Base-by-base conservation (phyloP, 2,888 invertebrate species). In the Coenonympha glycerion region DNA sequence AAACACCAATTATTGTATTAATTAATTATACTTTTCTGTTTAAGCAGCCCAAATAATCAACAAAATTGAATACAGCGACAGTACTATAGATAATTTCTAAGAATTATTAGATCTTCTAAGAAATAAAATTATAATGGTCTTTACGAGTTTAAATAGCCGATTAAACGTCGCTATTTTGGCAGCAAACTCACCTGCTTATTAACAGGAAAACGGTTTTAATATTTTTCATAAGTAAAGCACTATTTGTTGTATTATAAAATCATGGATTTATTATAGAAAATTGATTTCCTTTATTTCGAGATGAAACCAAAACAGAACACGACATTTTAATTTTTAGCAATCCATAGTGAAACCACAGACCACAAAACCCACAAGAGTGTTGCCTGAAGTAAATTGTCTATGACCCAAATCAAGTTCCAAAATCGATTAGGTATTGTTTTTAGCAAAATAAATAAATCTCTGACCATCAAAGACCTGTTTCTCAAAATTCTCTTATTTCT, bases 291-390 rank as follows among this genome's bases (percentile, higher is more conserved):
- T 71, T 75, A 76, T 68, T 74, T 65, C 68, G 68, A 73, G 71
- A 76, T 64, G 69, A 77, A 76, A 84, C 80, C 81, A 85, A 84
- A 86, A 86, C 86, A 86, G 77, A 77, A 73, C 76, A 75, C 85
- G 83, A 85, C 86, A 86, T 85, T 82, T 84, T 84, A 73, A 64
- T 85, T 85, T 82, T 84, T 84, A 73, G 64, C 54, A 64, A 65
- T 53, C 62, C 76, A 79, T 53, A 31, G 42, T 15, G 31, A 31
- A 19, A 19, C 6, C 24, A 26, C 24, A 26, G 24, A 26, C 1
- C 6, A 26, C 1, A 26, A 24, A 24, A 6, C 6, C 24, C 8
- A 8, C 2, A 2, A n/a, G n/a, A n/a, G n/a, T n/a, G n/a, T n/a
- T n/a, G n/a, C n/a, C n/a, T n/a, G n/a, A n/a, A n/a, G 36, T 8